A percentile compares a stretch with the other conserved stretches of the same genome.
Evolutionary conservation across 2,888 invertebrate genomes (phyloP).

Genomic region (Luperina nickerlii): DNA sequence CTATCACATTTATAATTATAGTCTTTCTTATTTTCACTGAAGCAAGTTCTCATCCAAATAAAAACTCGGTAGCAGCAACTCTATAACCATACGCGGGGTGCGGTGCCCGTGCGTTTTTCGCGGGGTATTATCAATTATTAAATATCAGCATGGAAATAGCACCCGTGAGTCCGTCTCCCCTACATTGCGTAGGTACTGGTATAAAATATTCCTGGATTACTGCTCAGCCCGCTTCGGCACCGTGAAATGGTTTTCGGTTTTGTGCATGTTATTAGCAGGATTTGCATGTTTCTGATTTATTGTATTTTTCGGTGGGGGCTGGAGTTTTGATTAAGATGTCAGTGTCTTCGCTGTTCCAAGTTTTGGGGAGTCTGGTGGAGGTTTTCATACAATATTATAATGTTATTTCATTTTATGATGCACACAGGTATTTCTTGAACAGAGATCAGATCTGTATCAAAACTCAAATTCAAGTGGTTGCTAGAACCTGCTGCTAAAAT

Average conservation of each 20-base stretch:
- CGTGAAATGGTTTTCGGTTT: constrained; percentile 90
- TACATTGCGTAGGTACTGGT: constrained; percentile 85
- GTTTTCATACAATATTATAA: constrained; percentile 26
- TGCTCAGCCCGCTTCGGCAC: constrained; percentile 79
- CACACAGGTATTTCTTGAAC: neutral
- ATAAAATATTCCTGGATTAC: constrained; percentile 89
- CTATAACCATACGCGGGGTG: constrained; percentile 69
- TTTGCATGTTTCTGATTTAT: constrained; percentile 90
- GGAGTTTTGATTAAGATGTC: constrained; percentile 71
- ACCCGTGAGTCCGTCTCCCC: constrained; percentile 87
- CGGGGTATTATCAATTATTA: constrained; percentile 91
- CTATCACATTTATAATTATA: neutral
- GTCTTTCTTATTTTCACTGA: neutral
- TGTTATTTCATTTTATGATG: constrained; percentile 18
- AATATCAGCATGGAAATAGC: constrained; percentile 90
- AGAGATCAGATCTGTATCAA: neutral
- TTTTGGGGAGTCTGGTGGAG: constrained; percentile 29
- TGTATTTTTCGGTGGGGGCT: constrained; percentile 78
- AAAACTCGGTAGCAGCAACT: constrained; percentile 74
- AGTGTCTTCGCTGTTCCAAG: constrained; percentile 54
- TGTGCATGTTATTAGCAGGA: constrained; percentile 90
- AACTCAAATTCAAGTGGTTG: neutral
- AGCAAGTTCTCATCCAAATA: neutral
- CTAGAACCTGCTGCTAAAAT: no score
- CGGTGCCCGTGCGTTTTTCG: constrained; percentile 87